These are phyloP conservation scores for Axea sp. DNA, from an alignment of 2,888 invertebrate genomes.

Conservation along the genomic window DNA sequence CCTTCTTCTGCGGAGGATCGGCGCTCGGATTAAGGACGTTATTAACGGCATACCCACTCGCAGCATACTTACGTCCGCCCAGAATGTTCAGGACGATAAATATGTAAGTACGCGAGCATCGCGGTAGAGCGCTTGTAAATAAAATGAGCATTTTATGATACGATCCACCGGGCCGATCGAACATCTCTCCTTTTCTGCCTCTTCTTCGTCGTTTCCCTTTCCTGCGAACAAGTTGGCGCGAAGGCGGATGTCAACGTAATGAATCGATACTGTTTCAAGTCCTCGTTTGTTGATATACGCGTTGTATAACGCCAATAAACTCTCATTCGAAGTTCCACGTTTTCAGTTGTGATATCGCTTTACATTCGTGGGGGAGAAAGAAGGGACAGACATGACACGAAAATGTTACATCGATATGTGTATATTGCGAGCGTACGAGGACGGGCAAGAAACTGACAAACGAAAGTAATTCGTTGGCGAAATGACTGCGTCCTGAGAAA, in stretches of 20 bases:
- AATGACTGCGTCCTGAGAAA: constrained; percentile 44
- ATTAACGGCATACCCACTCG: constrained; percentile 76
- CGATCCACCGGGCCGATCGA: constrained; percentile 70
- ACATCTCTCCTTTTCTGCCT: constrained; percentile 55
- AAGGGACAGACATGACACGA: background rate
- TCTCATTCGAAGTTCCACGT: constrained; percentile 24
- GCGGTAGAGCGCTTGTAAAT: constrained; percentile 73
- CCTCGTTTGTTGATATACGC: constrained; percentile 39
- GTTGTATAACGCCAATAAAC: constrained; percentile 44
- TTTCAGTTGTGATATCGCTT: constrained; percentile 15
- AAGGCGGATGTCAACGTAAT: constrained; percentile 55
- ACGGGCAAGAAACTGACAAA: too few species aligned
- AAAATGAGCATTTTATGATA: constrained; percentile 78
- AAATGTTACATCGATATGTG: constrained; percentile 4
- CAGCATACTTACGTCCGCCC: constrained; percentile 76
- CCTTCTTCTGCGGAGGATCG: constrained; percentile 45
- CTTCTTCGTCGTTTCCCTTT: constrained; percentile 40
- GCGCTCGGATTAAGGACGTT: constrained; percentile 77
- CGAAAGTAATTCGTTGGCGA: constrained; percentile 29
- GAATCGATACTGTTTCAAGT: constrained; percentile 48
- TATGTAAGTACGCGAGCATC: constrained; percentile 62
- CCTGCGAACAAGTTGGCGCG: constrained; percentile 41
- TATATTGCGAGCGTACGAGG: too few species aligned
- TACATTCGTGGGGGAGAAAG: constrained; percentile 10
- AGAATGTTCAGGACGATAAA: constrained; percentile 76